phyloP scores from a whole-genome alignment of 92 coral and sea anemone species.

The Phenganax stokvisi region DNA sequence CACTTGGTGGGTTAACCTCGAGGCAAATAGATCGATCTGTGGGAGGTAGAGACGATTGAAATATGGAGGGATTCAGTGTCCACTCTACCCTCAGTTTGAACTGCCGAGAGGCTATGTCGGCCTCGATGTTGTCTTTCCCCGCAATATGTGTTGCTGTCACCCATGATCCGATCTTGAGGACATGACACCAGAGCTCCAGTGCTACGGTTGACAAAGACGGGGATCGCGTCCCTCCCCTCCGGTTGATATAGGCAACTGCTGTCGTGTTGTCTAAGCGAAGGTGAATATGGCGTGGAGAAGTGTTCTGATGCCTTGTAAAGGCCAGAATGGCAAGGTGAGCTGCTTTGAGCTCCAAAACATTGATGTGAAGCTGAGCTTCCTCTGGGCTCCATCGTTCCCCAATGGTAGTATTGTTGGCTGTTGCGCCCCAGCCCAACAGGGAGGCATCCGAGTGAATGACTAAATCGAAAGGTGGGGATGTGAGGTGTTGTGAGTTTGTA shows the following conservation, averaged over 20 bases:
- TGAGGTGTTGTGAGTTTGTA: slow-evolving; percentile 35
- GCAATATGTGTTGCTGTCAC: slow-evolving; percentile 56
- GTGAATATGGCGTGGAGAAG: slow-evolving; percentile 30
- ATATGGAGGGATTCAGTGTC: slow-evolving; percentile 30
- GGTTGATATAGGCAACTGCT: slow-evolving; percentile 49
- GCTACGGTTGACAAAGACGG: slow-evolving; percentile 35
- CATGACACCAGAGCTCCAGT: slow-evolving; percentile 45
- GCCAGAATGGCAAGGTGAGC: slow-evolving; percentile 48
- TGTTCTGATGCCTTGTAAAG: slow-evolving; percentile 14
- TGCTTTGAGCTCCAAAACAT: slow-evolving; percentile 47
- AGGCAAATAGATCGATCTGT: slow-evolving; percentile 57
- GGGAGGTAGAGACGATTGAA: slow-evolving; percentile 45
- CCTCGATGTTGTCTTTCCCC: slow-evolving; percentile 53
- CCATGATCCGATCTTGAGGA: slow-evolving; percentile 46
- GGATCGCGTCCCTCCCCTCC: slow-evolving; percentile 40
- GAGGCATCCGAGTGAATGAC: slow-evolving; percentile 40
- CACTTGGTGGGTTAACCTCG: slow-evolving; percentile 45
- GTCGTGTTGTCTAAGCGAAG: slow-evolving; percentile 56
- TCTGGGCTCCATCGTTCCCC: slow-evolving; percentile 46
- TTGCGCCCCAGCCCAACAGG: slow-evolving; percentile 42
- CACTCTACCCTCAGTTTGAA: slow-evolving; percentile 48
- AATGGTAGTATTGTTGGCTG: slow-evolving; percentile 6
- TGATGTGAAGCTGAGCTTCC: slow-evolving; percentile 49
- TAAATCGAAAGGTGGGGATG: slow-evolving; percentile 33
- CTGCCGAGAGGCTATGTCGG: slow-evolving; percentile 58